Percentiles rank a stretch among this genome's conserved stretches.
These are phyloP conservation scores for Darevskia mixta DNA, from an alignment of 2,797 vertebrate genomes.

Conservation along the genomic window DNA sequence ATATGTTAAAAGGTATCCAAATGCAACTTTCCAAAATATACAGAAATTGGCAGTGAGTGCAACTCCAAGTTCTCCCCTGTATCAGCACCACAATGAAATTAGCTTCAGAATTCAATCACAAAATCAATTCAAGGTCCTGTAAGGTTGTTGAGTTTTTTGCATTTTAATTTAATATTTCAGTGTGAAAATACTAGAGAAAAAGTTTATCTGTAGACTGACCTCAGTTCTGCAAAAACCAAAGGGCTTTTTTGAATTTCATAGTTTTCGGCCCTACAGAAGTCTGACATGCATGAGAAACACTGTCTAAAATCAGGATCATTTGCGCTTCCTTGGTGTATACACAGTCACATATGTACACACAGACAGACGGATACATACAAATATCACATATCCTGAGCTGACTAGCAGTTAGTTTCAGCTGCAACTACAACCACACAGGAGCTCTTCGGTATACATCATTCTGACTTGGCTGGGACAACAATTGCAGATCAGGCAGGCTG, in stretches of 20 bases:
- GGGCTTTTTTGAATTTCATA: conserved; percentile 18
- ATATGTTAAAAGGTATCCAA: no score
- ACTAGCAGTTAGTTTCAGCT: conserved; percentile 7
- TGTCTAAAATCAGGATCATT: conserved; percentile 45
- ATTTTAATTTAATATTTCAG: conserved; percentile 67
- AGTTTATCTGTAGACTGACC: conserved; percentile 54
- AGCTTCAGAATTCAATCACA: neutral
- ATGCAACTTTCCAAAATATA: no score
- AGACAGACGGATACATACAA: conserved; percentile 44
- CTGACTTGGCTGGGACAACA: neutral
- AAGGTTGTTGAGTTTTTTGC: neutral
- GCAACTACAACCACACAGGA: conserved; percentile 18
- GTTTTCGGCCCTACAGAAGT: conserved; percentile 41
- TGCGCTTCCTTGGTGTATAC: conserved; percentile 44
- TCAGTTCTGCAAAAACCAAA: conserved; percentile 10
- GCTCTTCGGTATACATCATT: conserved; percentile 21
- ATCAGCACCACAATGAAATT: neutral
- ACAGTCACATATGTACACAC: conserved; percentile 29
- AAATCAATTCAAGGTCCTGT: neutral
- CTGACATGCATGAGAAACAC: conserved; percentile 47
- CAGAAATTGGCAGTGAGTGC: neutral
- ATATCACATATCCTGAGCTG: conserved; percentile 31
- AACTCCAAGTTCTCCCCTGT: neutral
- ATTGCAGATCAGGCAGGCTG: neutral
- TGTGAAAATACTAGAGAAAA: conserved; percentile 66